These are phyloP conservation scores for Rynchops niger DNA, from an alignment of 2,113 vertebrate genomes.

Conservation along the genomic window DNA sequence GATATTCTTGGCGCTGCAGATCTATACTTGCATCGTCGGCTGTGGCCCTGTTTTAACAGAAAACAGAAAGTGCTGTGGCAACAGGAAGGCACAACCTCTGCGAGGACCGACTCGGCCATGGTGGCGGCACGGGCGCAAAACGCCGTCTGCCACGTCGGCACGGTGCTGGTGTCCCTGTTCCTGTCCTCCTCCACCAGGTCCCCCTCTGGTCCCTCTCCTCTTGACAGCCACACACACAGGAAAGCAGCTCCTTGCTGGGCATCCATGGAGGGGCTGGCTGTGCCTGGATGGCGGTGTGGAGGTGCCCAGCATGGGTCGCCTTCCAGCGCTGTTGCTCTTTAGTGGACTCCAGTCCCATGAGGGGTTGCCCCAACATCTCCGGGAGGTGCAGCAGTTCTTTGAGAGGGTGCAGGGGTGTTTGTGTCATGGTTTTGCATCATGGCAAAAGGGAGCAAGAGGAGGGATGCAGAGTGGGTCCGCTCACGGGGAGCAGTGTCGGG, in stretches of 20 bases:
- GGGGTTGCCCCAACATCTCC: neutral
- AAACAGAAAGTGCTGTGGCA: slow-evolving; percentile 26
- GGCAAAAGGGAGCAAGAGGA: neutral
- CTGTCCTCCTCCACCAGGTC: neutral
- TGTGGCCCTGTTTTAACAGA: slow-evolving; percentile 32
- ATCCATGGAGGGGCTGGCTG: rapidly evolving
- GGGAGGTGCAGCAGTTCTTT: neutral
- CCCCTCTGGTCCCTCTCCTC: neutral
- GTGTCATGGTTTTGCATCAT: rapidly evolving
- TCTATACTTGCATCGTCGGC: neutral
- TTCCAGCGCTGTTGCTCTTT: rapidly evolving
- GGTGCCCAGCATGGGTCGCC: rapidly evolving
- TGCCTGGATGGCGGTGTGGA: rapidly evolving
- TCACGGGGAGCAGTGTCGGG: rapidly evolving
- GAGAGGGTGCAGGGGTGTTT: neutral
- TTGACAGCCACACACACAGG: rapidly evolving
- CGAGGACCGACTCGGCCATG: neutral
- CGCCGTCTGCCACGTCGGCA: rapidly evolving
- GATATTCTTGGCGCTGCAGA: slow-evolving; percentile 33
- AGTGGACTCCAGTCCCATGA: neutral
- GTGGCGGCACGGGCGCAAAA: rapidly evolving
- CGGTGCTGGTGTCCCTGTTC: rapidly evolving
- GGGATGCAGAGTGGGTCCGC: neutral
- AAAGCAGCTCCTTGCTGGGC: neutral
- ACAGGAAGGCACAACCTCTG: neutral